A percentile compares a stretch with the other conserved stretches of the same genome.
phyloP scores from a whole-genome alignment of 2,888 invertebrate genomes.

The Cybosia mesomella region DNA sequence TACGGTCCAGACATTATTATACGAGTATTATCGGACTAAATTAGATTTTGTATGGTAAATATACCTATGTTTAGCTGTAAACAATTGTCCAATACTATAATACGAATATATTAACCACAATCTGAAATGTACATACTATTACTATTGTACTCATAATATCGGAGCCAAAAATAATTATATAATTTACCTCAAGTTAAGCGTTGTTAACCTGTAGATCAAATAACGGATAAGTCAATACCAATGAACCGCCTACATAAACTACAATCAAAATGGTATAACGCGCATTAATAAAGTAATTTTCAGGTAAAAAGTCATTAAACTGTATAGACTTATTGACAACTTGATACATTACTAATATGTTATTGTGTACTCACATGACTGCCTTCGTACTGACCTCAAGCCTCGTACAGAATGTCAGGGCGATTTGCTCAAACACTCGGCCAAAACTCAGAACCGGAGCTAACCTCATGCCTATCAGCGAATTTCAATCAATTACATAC shows the following conservation, averaged over 20 bases:
- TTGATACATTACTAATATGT: constrained; percentile 47
- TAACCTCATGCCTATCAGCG: constrained; percentile 53
- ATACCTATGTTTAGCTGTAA: background rate
- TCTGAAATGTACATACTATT: too few species aligned
- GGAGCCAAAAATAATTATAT: background rate
- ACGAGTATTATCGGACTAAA: background rate
- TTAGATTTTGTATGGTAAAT: background rate
- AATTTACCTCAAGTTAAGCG: too few species aligned
- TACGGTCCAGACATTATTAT: background rate
- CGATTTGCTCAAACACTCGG: constrained; percentile 62
- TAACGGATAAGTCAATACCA: too few species aligned
- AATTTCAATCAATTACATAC: constrained; percentile 50
- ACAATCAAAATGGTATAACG: background rate
- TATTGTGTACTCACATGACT: constrained; percentile 64
- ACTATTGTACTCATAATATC: too few species aligned
- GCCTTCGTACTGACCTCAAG: constrained; percentile 74
- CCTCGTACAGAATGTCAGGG: constrained; percentile 76
- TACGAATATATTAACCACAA: too few species aligned
- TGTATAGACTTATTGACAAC: background rate
- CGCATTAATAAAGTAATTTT: background rate
- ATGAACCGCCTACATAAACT: too few species aligned
- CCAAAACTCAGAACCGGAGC: constrained; percentile 50
- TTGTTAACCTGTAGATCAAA: too few species aligned
- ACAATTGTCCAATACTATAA: too few species aligned
- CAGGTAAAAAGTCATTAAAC: background rate